These are phyloP conservation scores for Ligdia adustata DNA, from an alignment of 2,888 invertebrate genomes.

Conservation along the genomic window DNA sequence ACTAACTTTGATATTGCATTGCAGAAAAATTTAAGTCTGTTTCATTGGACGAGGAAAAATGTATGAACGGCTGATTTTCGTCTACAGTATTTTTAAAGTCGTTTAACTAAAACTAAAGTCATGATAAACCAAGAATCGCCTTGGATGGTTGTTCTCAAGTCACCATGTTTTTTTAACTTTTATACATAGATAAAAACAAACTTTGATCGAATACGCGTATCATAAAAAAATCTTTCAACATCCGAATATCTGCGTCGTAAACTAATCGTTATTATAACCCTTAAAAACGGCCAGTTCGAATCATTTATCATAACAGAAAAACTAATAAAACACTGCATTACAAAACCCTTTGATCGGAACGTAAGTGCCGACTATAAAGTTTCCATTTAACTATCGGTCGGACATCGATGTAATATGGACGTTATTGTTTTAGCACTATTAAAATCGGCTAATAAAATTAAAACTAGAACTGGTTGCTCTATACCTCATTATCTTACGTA, in stretches of 20 bases:
- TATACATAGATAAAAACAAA: neutral
- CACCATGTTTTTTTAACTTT: neutral
- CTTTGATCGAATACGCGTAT: neutral
- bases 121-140: too few species aligned
- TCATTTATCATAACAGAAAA: slow-evolving; percentile 4
- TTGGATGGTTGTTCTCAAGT: too few species aligned
- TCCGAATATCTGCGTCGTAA: neutral
- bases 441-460: slow-evolving; percentile 7
- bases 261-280: neutral
- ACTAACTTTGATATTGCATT: too few species aligned
- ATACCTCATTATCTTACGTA: neutral
- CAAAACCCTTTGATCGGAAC: slow-evolving; percentile 12
- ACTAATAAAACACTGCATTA: neutral
- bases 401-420: slow-evolving; percentile 1
- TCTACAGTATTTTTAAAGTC: too few species aligned
- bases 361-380: slow-evolving; percentile 10
- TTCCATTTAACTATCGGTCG: slow-evolving; percentile 4
- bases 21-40: too few species aligned
- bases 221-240: too few species aligned
- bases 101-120: too few species aligned
- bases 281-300: neutral
- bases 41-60: too few species aligned
- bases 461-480: neutral
- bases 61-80: too few species aligned
- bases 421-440: slow-evolving; percentile 11